Base-by-base conservation (phyloP, 2,888 invertebrate genomes). In the Colostygia pectinataria region DNA sequence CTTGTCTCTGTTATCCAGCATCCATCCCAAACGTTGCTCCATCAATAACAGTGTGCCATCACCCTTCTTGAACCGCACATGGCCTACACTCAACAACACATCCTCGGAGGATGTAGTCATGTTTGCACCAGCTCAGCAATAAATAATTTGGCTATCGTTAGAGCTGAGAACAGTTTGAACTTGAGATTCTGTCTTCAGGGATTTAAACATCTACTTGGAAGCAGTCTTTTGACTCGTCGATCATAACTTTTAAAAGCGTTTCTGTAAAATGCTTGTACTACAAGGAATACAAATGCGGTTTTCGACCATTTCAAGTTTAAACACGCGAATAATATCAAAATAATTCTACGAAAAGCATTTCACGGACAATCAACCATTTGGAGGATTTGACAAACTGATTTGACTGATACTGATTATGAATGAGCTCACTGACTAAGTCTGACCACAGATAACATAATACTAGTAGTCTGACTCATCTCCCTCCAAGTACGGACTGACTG, bases 11-110 rank as follows among this genome's bases (percentile, higher is more conserved):
- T 98, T 96, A 77, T 97, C 96, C 57, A 97, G 92, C 96, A 98
- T 98, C 98, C 98, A 99, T 25, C 97, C 98, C 63, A 99, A 91
- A 65, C 99, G 92, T 83, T 97, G 96, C 67, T 97, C 97, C 98
- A 99, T 98, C 58, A 99, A 93, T 81, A 98, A 97, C 47, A 99
- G 90, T 0, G 96, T 96, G 7, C 99, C 99, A 89, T 99, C 98
- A 44, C 97, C 97, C 87, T 99, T 99, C 85, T 99, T 99, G 79
- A 95, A 97, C 55, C 97, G 94, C 54, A 99, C 99, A 85, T 97
- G 94, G 59, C 95, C 94, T 65, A 98, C 95, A 91, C 98, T 97
- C 62, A 98, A 92, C 65, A 99, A 91, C 46, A 99, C 98, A 88
- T 99, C 98, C 90, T 99, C 99, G 47, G 97, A 97, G 57, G 96